These are phyloP conservation scores for Thaleichthys pacificus DNA, from an alignment of 2,797 vertebrate species.

Conservation along the genomic window DNA sequence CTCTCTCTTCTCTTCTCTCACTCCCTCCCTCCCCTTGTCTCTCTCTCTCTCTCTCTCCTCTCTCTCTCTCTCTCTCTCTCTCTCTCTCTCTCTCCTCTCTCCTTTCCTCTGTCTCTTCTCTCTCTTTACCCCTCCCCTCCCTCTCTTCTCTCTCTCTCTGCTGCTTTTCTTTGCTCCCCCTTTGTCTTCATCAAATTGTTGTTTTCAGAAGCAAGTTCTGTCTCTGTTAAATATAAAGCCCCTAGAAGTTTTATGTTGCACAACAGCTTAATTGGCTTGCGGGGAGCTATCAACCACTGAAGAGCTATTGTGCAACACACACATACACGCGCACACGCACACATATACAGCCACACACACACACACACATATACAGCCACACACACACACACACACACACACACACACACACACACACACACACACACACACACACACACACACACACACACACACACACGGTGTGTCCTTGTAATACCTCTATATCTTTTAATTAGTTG, in stretches of 20 bases:
- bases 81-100: background rate
- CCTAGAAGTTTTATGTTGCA: conserved; percentile 37
- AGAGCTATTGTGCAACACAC: conserved; percentile 16
- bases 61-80: conserved; percentile 22
- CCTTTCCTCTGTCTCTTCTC: no score
- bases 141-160: no score
- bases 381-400: background rate
- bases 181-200: no score
- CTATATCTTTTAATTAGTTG: conserved; percentile 36
- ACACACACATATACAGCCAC: background rate
- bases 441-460: background rate
- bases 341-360: background rate
- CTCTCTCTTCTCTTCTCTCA: background rate
- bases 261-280: conserved; percentile 38
- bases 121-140: no score
- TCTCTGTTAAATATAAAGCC: conserved; percentile 4
- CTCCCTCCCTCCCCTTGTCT: no score
- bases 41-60: background rate
- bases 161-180: no score
- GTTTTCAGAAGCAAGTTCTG: no score
- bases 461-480: conserved; percentile 36
- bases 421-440: background rate
- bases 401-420: background rate
- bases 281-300: conserved; percentile 22
- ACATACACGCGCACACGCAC: background rate